Base-by-base conservation (phyloP, 2,888 invertebrate genomes). In the Rhagophthalmus giganteus region DNA sequence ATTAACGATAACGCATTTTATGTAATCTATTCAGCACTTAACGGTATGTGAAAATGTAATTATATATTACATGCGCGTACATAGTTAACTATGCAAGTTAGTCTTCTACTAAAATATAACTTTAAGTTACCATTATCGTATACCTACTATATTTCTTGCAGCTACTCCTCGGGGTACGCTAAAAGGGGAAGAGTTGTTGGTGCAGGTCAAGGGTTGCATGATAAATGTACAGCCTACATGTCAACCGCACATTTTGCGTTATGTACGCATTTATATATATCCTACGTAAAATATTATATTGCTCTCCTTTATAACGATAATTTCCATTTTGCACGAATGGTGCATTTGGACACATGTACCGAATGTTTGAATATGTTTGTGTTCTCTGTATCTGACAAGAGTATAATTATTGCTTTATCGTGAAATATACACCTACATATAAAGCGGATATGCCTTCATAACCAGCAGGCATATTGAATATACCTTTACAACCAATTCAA, bases 161-260 rank as follows among this genome's bases (percentile, higher is more conserved):
- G 53, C 44, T 38, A 53, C 48, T 53, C 53, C 53, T 53, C 12
- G 34, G 48, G 33, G 48, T 51, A 52, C 51, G 51, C 54, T 61
- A 60, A 61, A 60, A 55, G 60, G 57, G 57, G 54, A 62, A 61
- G 60, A 55, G 57, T 53, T 54, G 59, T 63, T 63, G 57, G 55
- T 35, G 45, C 57, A 63, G 63, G 63, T 63, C 63, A 58, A 40
- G 58, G 57, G 57, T 55, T 49, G 56, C 57, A 59, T 63, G 63
- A 63, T 63, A 59, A 61, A 63, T 60, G 63, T 55, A 54, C 52
- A 55, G 53, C 57, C 58, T 59, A 55, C 62, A 53, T 59, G 62
- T 61, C 62, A 62, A 62, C 61, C 61, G 56, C 62, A 62, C 58
- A 59, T 59, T 54, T 52, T 46, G 35, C 58, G 49, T 57, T 59